These are phyloP conservation scores for Plestiodon gilberti DNA, from an alignment of 2,113 vertebrate species.

Conservation along the genomic window DNA sequence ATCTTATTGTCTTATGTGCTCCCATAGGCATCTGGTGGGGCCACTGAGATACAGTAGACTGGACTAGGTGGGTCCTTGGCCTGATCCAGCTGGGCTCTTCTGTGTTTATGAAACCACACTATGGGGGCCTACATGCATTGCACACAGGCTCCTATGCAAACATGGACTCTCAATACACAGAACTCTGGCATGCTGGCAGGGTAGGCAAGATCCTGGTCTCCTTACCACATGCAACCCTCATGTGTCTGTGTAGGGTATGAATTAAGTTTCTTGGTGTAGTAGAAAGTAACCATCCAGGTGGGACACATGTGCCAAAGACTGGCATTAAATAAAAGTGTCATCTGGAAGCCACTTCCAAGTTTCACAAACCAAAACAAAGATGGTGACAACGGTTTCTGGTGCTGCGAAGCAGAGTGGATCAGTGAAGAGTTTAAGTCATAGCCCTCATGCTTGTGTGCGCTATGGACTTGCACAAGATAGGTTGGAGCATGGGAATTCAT, in stretches of 20 bases:
- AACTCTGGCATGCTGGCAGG: too few species aligned
- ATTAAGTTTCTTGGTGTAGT: background rate
- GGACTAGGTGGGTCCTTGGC: too few species aligned
- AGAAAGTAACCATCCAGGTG: conserved; percentile 32
- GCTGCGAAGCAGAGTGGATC: conserved; percentile 64
- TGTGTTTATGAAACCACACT: too few species aligned
- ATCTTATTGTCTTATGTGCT: too few species aligned
- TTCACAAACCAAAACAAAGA: conserved; percentile 39
- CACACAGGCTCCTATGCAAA: background rate
- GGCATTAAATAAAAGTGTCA: background rate
- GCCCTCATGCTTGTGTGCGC: conserved; percentile 52
- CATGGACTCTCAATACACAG: background rate
- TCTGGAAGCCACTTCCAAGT: conserved; percentile 47
- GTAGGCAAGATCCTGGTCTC: background rate
- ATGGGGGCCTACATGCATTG: background rate
- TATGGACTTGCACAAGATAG: conserved; percentile 39
- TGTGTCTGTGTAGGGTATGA: conserved; percentile 7
- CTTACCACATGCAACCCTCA: conserved; percentile 8
- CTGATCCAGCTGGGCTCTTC: too few species aligned
- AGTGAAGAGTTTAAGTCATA: conserved; percentile 48
- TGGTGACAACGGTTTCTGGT: conserved; percentile 47
- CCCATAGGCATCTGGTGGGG: too few species aligned
- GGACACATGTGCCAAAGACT: background rate
- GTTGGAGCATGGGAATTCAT: conserved; percentile 24
- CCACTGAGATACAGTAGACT: too few species aligned